Conservation (phyloP, 2,888 invertebrate species). For the Sarcophaga rosellei region DNA sequence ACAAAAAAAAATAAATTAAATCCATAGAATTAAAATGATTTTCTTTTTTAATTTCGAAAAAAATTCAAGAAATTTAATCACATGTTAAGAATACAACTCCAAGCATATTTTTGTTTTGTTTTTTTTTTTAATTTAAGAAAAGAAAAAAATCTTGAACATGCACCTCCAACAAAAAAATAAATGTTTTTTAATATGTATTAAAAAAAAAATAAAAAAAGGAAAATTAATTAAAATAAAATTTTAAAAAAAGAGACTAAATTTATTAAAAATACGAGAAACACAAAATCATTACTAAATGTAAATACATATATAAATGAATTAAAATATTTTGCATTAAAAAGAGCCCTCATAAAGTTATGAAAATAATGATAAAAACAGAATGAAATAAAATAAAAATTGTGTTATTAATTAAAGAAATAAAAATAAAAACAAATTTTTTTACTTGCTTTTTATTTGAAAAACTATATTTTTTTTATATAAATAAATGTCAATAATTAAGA, state of each 20-base stretch:
- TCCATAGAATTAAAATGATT: neutral
- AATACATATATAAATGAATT: conserved; percentile 40
- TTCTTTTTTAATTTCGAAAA: neutral
- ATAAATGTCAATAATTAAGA: conserved; percentile 64
- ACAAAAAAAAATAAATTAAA: conserved; percentile 22
- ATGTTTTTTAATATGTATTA: conserved; percentile 49
- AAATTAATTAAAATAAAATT: conserved; percentile 9
- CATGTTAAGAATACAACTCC: conserved; percentile 64
- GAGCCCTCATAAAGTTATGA: neutral
- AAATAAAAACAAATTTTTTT: conserved; percentile 12
- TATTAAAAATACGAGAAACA: conserved; percentile 10
- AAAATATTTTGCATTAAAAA: conserved; percentile 47
- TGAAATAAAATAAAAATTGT: conserved; percentile 39
- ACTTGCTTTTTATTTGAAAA: conserved; percentile 1
- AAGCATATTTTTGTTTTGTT: conserved; percentile 8
- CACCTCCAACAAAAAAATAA: conserved; percentile 46
- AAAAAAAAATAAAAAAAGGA: neutral
- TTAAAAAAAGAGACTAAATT: conserved; percentile 48
- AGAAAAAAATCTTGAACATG: conserved; percentile 35
- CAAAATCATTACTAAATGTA: conserved; percentile 44
- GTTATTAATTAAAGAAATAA: conserved; percentile 55
- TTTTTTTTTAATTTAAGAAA: conserved; percentile 30
- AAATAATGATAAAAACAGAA: conserved; percentile 3
- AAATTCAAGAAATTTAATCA: conserved; percentile 13
- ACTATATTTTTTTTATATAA: conserved; percentile 50